Evolutionary conservation across 2,888 invertebrate genomes (phyloP), one percentile per base, ranked within the genome.

Genomic region (Trichopoda pennipes): DNA sequence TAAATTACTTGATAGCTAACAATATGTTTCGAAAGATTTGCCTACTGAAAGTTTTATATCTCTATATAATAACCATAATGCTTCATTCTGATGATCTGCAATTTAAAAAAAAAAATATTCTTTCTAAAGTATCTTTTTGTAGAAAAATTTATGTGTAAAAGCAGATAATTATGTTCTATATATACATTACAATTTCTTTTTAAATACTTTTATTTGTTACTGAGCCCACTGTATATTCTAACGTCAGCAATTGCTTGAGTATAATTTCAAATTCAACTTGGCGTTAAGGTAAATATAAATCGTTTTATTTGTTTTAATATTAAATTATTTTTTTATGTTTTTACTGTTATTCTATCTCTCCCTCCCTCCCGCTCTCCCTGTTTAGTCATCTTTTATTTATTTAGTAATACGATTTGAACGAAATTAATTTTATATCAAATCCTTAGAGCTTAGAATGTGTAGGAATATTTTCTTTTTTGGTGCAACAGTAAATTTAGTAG

Each of bases 341-440:
- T 44, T 38, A 38, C 12, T 38, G 38, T 12, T 28, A 21, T 58
- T 66, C 68, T 10, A 47, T 17, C 66, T 66, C n/a, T n/a, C n/a
- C n/a, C n/a, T n/a, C n/a, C n/a, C n/a, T n/a, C n/a, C n/a, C n/a
- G n/a, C n/a, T n/a, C n/a, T n/a, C n/a, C n/a, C 47, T 66, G 79
- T 73, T 73, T 55, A 73, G 66, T 63, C 73, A 63, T 77, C 81
- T 58, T 77, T 77, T 81, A 81, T 81, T 81, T 77, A 81, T 77
- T 81, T 58, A 73, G 77, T 56, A 84, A 81, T 84, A 76, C 60
- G 80, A 84, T 83, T 82, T 80, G 82, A 84, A 73, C 66, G 56
- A 84, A 85, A 84, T 84, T 84, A 84, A 85, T 84, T 85, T 75
- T 64, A 63, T 68, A 79, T 58, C 63, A 82, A 77, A 77, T 81